Evolutionary conservation across 2,888 invertebrate genomes (phyloP), one percentile per base, ranked within the genome.

Genomic region (Athetis lepigone): DNA sequence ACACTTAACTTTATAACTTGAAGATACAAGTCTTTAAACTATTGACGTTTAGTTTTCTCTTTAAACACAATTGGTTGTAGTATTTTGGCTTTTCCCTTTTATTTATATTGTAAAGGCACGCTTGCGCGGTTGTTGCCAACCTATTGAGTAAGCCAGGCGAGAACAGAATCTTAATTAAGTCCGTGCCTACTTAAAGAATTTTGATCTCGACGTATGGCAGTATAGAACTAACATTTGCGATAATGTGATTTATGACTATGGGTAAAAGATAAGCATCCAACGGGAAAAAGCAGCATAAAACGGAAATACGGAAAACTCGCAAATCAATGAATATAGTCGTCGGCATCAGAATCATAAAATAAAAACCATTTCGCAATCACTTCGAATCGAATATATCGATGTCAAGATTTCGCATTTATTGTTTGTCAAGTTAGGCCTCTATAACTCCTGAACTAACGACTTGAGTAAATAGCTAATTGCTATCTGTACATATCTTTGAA

Each of bases 1-100:
- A 71, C 73, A 69, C 73, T 66, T 39, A 72, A 69, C 72, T 43
- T n/a, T 47, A 67, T 68, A 52, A 47, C 67, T 51, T 21, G 62
- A 51, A 42, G 42, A 40, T 51, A n/a, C 40, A 46, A 54, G 39
- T 39, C 16, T 47, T 23, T 33, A 51, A 49, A 36, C 27, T 19
- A 11, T 29, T 51, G 21, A 23, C 18, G 9, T n/a, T 40, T 62
- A 39, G 27, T 66, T 66, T 66, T 36, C 45, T 40, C 63, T 27
- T 18, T n/a, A 62, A 45, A 46, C 33, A 51, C 61, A n/a, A n/a
- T n/a, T n/a, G n/a, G n/a, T n/a, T n/a, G n/a, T 60, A 23, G 11
- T 33, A 13, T 39, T 18, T 36, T 36, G 36, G 16, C 16, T 62
- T 51, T 18, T 19, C 1, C 2, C 18, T 18, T 40, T 16, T 39